Evolutionary conservation across 1,140 invertebrate species (phyloP).

Genomic region (Gonatopus flavifemur): DNA sequence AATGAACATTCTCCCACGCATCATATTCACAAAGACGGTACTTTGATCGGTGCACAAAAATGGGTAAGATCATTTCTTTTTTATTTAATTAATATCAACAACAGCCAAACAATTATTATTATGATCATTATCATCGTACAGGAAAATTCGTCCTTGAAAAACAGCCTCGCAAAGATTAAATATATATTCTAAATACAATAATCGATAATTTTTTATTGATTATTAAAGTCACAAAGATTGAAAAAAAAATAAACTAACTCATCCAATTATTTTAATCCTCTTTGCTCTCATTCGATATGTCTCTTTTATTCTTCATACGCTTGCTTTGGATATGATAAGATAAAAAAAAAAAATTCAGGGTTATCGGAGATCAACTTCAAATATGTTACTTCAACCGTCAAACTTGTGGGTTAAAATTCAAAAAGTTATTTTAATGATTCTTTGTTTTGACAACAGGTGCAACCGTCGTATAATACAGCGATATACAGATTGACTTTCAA

Average conservation of each 20-base stretch:
- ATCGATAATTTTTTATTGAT: background rate
- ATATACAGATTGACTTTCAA: constrained; percentile 45
- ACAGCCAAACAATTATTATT: background rate
- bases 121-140: background rate
- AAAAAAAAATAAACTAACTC: background rate
- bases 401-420: constrained; percentile 3
- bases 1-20: constrained; percentile 39
- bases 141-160: background rate
- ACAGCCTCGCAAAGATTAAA: background rate
- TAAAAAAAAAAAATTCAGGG: constrained; percentile 12
- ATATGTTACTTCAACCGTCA: constrained; percentile 3
- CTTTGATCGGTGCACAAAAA: constrained; percentile 43
- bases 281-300: background rate
- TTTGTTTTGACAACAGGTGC: constrained; percentile 39
- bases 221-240: too few species aligned
- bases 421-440: constrained; percentile 1
- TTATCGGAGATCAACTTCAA: constrained; percentile 12
- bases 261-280: background rate
- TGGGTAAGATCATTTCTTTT: constrained; percentile 29
- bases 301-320: background rate
- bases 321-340: constrained; percentile 3
- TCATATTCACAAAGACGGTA: constrained; percentile 39
- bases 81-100: background rate
- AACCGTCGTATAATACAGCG: constrained; percentile 32
- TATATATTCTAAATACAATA: background rate